Evolutionary conservation across 1,140 invertebrate genomes (phyloP).

Genomic region (Drosophila funebris): DNA sequence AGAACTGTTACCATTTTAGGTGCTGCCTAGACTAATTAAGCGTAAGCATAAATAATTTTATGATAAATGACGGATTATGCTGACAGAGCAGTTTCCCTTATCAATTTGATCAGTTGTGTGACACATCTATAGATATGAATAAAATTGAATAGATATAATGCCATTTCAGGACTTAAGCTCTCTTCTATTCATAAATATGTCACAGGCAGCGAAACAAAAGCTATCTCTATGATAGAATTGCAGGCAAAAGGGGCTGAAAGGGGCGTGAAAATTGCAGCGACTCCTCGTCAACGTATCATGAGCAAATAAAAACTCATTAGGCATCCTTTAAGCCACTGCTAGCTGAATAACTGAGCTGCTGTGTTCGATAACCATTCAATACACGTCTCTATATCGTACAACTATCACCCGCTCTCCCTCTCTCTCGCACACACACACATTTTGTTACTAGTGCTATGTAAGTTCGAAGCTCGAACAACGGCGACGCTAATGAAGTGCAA

Average conservation of each 20-base stretch:
- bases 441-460: not conserved
- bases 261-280: not conserved
- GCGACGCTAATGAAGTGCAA: conserved; percentile 75
- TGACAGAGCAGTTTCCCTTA: not conserved
- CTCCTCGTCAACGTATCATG: not conserved
- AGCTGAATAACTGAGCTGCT: conserved; percentile 4
- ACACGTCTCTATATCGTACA: not conserved
- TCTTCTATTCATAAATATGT: conserved; percentile 15
- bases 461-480: conserved; percentile 25
- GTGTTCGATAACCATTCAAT: not conserved
- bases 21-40: not conserved
- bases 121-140: conserved; percentile 2
- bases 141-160: conserved; percentile 1
- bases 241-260: not conserved
- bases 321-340: conserved; percentile 10
- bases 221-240: not conserved
- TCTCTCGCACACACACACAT: no score
- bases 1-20: not conserved
- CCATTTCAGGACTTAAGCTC: conserved; percentile 7
- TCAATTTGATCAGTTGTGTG: not conserved
- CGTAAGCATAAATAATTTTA: not conserved
- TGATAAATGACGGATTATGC: conserved; percentile 10
- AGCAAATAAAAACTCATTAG: conserved; percentile 50
- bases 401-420: not conserved
- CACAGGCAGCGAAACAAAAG: not conserved